Conservation (phyloP, 2,113 vertebrate genomes). For the Felis chaus region DNA sequence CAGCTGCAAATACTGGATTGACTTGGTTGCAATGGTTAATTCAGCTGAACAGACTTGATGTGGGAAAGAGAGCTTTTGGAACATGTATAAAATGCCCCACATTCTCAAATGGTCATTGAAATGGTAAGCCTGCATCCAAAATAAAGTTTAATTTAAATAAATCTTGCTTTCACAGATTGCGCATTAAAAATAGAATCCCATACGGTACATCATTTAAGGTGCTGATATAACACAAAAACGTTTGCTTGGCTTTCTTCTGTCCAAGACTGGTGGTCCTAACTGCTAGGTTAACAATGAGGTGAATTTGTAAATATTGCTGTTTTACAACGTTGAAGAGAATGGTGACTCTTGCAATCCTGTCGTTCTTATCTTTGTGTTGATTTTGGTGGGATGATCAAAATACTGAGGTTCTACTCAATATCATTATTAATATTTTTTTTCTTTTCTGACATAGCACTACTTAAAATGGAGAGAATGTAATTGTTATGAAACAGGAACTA, state of each 20-base stretch:
- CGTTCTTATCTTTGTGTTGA: neutral
- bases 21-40: neutral
- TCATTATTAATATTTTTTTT: neutral
- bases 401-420: neutral
- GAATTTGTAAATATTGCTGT: neutral
- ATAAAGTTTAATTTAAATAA: neutral
- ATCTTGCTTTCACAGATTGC: neutral
- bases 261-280: neutral
- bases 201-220: neutral
- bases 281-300: neutral
- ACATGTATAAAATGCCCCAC: neutral
- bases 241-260: neutral
- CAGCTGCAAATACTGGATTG: neutral
- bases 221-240: neutral
- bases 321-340: neutral
- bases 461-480: neutral
- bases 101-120: neutral
- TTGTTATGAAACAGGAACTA: neutral
- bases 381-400: neutral
- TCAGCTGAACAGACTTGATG: neutral
- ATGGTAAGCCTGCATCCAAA: neutral
- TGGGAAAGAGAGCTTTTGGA: neutral
- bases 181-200: neutral
- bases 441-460: neutral
- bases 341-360: neutral